Evolutionary conservation across 2,888 invertebrate species (phyloP), one percentile per base, ranked within the genome.

Genomic region (Trachelus troglodyta): DNA sequence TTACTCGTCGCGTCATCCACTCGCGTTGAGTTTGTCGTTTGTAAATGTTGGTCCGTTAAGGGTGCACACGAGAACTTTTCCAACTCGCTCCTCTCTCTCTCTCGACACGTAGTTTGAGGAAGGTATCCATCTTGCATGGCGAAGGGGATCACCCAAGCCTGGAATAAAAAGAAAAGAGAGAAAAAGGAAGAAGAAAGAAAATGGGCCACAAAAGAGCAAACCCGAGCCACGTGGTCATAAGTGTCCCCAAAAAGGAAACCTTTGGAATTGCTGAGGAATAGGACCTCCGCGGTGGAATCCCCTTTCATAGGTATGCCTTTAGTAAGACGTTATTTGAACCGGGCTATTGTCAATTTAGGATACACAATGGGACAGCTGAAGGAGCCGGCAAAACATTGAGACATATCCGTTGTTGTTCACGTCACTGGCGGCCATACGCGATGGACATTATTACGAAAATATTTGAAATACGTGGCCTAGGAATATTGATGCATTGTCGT

Each of bases 331-430:
- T 87, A 90, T 90, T 87, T 82, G 90, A 90, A 81, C 85, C 85
- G 83, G 76, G 81, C 87, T 85, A 90, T 90, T 90, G 89, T 91
- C 84, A 85, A 87, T 86, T 84, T 82, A 78, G 77, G 69, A 77
- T 73, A 80, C 75, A 90, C 89, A 90, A 90, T 89, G 86, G 87
- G 87, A 86, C 91, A 90, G 91, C 91, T 91, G 91, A 90, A 89
- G 86, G 89, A 87, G 83, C 86, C 83, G 85, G 87, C 89, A 90
- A 91, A 91, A 90, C 90, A 90, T 91, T 91, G 89, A 90, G 91
- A 91, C 90, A 86, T 89, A 86, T 88, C 87, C 87, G 79, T 89
- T 88, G 90, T 90, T 89, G 88, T 84, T 85, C 84, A 86, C 88
- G 89, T 89, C 90, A 88, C 86, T 85, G 82, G 83, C 79, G 79